Evolutionary conservation across 2,888 invertebrate species (phyloP).

Genomic region (Argyra leucocephala): DNA sequence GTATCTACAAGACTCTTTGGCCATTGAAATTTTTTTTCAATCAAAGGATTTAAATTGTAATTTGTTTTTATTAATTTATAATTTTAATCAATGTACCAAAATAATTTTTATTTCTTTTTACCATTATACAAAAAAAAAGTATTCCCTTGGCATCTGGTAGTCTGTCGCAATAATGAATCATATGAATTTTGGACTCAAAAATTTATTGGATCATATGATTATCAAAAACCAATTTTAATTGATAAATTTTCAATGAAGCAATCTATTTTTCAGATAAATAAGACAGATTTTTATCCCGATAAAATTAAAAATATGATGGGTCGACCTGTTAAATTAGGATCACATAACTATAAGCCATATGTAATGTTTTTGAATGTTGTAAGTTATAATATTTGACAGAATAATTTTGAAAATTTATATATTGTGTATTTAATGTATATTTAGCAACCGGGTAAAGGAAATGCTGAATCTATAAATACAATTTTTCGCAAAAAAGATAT

Average conservation of each 20-base stretch:
- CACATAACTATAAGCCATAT: slow-evolving; percentile 40
- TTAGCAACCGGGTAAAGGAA: slow-evolving; percentile 33
- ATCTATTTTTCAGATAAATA: slow-evolving; percentile 31
- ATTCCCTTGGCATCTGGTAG: slow-evolving; percentile 8
- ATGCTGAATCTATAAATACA: slow-evolving; percentile 33
- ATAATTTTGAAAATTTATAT: background rate
- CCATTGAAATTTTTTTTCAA: slow-evolving; percentile 32
- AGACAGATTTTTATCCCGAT: slow-evolving; percentile 31
- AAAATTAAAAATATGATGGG: slow-evolving; percentile 37
- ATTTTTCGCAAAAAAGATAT: slow-evolving; percentile 28
- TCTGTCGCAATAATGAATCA: slow-evolving; percentile 31
- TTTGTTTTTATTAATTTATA: slow-evolving; percentile 22
- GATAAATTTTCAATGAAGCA: slow-evolving; percentile 35
- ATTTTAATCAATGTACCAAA: too few species aligned
- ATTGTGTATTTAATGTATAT: background rate
- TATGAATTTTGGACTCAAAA: slow-evolving; percentile 42
- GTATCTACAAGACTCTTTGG: slow-evolving; percentile 32
- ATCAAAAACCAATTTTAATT: slow-evolving; percentile 36
- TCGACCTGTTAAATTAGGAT: slow-evolving; percentile 35
- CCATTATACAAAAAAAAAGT: background rate
- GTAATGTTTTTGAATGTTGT: slow-evolving; percentile 40
- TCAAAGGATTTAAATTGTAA: slow-evolving; percentile 36
- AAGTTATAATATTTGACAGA: slow-evolving; percentile 27
- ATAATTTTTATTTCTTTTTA: too few species aligned
- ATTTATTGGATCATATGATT: slow-evolving; percentile 36